Evolutionary conservation across 2,113 vertebrate species (phyloP).

Genomic region (Tichodroma muraria): DNA sequence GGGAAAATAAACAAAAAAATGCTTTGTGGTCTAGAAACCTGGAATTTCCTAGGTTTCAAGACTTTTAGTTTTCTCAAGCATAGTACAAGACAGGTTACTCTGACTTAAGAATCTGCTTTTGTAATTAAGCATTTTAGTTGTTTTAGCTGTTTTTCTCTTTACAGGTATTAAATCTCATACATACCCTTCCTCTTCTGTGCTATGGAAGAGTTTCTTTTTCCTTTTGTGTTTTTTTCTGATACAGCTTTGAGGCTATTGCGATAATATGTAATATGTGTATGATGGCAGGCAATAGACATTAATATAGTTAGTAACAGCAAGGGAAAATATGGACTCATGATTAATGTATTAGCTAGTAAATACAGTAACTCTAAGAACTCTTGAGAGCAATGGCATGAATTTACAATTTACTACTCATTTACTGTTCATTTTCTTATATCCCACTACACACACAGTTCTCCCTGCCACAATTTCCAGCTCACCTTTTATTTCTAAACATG

Average conservation of each 20-base stretch:
- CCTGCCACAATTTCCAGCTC: background rate
- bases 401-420: background rate
- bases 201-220: background rate
- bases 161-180: background rate
- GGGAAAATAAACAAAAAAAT: background rate
- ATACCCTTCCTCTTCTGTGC: background rate
- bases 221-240: background rate
- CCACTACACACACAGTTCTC: background rate
- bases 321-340: background rate
- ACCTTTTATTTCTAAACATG: background rate
- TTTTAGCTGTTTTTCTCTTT: background rate
- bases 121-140: background rate
- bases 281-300: background rate
- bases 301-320: background rate
- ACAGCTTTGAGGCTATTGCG: background rate
- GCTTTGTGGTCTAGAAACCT: background rate
- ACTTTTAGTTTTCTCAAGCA: background rate
- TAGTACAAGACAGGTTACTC: background rate
- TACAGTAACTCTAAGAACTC: background rate
- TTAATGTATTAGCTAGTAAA: background rate
- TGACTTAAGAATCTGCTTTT: background rate
- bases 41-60: background rate
- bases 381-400: background rate
- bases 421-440: background rate
- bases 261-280: background rate